Percentiles rank a stretch among this genome's conserved stretches.
phyloP scores from a whole-genome alignment of 1,140 invertebrate genomes.

The Bombus ignitus region DNA sequence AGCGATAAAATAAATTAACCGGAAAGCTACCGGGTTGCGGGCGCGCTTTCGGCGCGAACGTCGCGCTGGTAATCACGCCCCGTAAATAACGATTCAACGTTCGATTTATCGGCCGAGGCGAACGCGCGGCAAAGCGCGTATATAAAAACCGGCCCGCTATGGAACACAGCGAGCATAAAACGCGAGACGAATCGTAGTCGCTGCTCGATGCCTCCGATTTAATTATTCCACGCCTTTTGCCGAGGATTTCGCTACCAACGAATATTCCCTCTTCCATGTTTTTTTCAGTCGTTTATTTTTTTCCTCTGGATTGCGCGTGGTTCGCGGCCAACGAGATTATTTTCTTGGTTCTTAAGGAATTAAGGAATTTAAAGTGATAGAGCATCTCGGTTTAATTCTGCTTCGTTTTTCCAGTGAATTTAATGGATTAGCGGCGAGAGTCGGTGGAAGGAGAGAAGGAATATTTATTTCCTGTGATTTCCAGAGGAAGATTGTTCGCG shows the following conservation, averaged over 20 bases:
- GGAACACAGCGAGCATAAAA: constrained; percentile 7
- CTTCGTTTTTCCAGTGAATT: neutral
- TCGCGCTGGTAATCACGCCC: constrained; percentile 68
- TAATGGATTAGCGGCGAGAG: neutral
- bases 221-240: constrained; percentile 6
- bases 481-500: too few relatives aligned
- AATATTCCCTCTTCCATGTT: neutral
- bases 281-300: neutral
- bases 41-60: constrained; percentile 51
- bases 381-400: too few relatives aligned
- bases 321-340: neutral
- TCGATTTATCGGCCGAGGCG: constrained; percentile 67
- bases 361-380: neutral
- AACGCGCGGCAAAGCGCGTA: too few relatives aligned
- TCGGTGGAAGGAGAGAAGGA: too few relatives aligned
- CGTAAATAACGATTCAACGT: constrained; percentile 71
- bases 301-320: too few relatives aligned
- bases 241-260: neutral
- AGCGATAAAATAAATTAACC: constrained; percentile 76
- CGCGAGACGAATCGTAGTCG: constrained; percentile 8
- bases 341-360: neutral
- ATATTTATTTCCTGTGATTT: too few relatives aligned
- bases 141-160: too few relatives aligned
- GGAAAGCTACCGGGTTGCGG: constrained; percentile 73
- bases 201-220: neutral